A percentile compares a stretch with the other conserved stretches of the same genome.
These are phyloP conservation scores for Platynereis dumerilii DNA, from an alignment of 2,888 invertebrate species.

Conservation along the genomic window DNA sequence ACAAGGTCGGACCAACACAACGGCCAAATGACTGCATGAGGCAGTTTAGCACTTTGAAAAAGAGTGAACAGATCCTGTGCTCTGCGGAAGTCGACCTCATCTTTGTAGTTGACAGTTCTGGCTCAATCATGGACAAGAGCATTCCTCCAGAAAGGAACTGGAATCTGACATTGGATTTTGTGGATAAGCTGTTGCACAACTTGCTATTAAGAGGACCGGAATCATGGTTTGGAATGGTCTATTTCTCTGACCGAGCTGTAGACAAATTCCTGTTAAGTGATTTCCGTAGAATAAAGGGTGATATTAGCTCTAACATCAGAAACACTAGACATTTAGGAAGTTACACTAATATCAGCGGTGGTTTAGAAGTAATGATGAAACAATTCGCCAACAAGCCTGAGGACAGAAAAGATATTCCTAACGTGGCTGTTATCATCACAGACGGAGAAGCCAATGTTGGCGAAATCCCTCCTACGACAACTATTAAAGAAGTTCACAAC, in stretches of 20 bases:
- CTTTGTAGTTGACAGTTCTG: conserved; percentile 7
- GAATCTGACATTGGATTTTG: neutral
- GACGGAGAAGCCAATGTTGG: neutral
- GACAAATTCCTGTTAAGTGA: neutral
- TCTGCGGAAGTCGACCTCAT: neutral
- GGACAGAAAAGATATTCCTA: neutral
- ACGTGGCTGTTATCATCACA: neutral
- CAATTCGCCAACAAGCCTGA: neutral
- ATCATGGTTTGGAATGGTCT: neutral
- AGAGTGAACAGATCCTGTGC: no score
- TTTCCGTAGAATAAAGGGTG: neutral
- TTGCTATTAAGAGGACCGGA: neutral
- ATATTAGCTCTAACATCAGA: neutral
- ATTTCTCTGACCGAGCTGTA: neutral
- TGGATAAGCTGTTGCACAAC: neutral
- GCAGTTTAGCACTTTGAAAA: no score
- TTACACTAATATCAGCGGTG: neutral
- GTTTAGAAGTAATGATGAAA: neutral
- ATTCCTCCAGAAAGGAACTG: neutral
- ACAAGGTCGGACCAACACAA: neutral
- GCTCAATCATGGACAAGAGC: neutral
- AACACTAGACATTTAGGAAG: neutral
- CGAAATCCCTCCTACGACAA: neutral
- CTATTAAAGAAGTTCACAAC: neutral
- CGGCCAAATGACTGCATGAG: no score